Evolutionary conservation across 2,888 invertebrate genomes (phyloP), one percentile per base, ranked within the genome.

Genomic region (Dynastes tityus): DNA sequence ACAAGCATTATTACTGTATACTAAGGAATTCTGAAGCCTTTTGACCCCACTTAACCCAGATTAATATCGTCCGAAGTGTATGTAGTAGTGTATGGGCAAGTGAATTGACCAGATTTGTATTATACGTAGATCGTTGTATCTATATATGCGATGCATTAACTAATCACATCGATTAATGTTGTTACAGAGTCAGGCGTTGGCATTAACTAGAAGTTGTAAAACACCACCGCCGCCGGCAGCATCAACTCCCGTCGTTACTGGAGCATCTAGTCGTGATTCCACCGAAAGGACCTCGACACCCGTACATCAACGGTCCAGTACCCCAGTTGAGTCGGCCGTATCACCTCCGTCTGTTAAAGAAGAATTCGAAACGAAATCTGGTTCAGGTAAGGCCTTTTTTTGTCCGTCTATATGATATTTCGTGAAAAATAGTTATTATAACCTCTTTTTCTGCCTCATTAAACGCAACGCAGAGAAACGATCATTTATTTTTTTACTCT

Each of bases 11-110:
- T 71, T 71, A 58, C 37, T 71, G 55, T 71, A 71, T 71, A 71
- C 91, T 91, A 90, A 91, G 92, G 92, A 92, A 92, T 92, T 92
- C 91, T 91, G 91, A 91, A 91, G 92, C 91, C 91, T 92, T 92
- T 93, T 92, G 92, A 93, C 92, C 92, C 92, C 92, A 91, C 92
- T 93, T 93, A 92, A 93, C 92, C 92, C 91, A 92, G 92, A 92
- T 92, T 92, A 92, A 91, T 90, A 89, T 89, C 88, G 90, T 83
- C 86, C 84, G 83, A 83, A 85, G 85, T 86, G 84, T 86, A 84
- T 84, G 83, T 82, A 80, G 64, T 71, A 58, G 71, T 71, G 16
- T 32, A 55, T 32, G 82, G 81, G 80, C 81, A 86, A 85, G 85
- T 85, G 85, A 85, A 84, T 84, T 83, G 84, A 83, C 83, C 85